Conservation (phyloP, 2,797 vertebrate species). For the Galaxias olidus region DNA sequence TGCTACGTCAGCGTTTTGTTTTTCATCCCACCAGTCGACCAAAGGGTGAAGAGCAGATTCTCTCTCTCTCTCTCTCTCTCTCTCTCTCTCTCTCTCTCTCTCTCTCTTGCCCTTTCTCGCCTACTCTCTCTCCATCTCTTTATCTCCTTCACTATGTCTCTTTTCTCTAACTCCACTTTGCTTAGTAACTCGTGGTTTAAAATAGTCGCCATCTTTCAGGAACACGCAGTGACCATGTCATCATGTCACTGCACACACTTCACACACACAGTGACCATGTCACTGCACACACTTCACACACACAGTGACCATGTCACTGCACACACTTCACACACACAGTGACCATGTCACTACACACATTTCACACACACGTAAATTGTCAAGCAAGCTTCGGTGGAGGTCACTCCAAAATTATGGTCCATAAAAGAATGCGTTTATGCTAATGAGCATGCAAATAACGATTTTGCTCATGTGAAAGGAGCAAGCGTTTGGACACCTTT, state of each 20-base stretch:
- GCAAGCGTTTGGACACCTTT: conserved; percentile 24
- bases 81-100: conserved; percentile 3
- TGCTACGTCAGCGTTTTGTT: too few relatives aligned
- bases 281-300: conserved; percentile 47
- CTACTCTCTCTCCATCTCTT: neutral
- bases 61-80: too few relatives aligned
- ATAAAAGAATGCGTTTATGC: conserved; percentile 51
- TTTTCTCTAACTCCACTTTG: conserved; percentile 29
- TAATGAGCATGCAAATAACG: conserved; percentile 46
- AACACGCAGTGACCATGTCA: conserved; percentile 3
- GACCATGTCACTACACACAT: too few relatives aligned
- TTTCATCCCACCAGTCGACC: too few relatives aligned
- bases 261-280: conserved; percentile 47
- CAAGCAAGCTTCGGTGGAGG: conserved; percentile 51
- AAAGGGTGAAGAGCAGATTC: too few relatives aligned
- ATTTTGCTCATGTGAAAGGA: conserved; percentile 45
- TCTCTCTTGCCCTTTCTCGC: conserved; percentile 11
- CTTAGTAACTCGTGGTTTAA: too few relatives aligned
- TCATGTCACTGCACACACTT: conserved; percentile 28
- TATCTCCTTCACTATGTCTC: conserved; percentile 33
- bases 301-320: too few relatives aligned
- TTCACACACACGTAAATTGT: conserved; percentile 61
- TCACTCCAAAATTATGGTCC: conserved; percentile 31
- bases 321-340: too few relatives aligned
- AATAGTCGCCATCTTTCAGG: too few relatives aligned